phyloP scores from a whole-genome alignment of 2,797 vertebrate species.

The Podarcis siculus region DNA sequence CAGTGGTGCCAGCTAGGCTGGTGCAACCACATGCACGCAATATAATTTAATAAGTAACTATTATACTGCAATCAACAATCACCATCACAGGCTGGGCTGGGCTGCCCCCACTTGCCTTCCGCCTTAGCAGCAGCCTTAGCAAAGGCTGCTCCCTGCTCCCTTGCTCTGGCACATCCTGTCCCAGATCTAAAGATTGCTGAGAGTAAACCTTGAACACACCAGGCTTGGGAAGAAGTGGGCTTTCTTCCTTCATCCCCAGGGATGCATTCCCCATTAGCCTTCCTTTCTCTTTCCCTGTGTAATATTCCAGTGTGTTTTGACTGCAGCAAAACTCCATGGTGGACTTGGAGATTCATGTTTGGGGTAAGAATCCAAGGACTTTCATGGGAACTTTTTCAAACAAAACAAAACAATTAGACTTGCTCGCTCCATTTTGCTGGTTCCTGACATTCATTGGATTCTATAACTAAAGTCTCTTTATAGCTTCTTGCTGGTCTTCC shows the following conservation, averaged over 20 bases:
- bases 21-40: background rate
- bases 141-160: background rate
- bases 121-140: too few relatives aligned
- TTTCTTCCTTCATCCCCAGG: background rate
- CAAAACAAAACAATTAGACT: background rate
- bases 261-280: background rate
- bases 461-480: too few relatives aligned
- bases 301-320: background rate
- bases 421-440: background rate
- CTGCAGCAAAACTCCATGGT: background rate
- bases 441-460: too few relatives aligned
- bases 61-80: background rate
- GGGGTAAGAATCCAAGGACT: background rate
- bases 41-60: background rate
- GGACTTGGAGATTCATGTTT: background rate
- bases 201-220: background rate
- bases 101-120: background rate
- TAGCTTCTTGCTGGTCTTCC: too few relatives aligned
- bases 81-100: background rate
- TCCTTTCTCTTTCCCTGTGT: background rate
- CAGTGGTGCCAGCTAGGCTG: background rate
- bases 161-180: background rate
- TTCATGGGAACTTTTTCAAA: background rate
- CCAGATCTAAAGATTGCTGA: background rate
- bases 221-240: background rate